Base-by-base conservation (phyloP, 2,797 vertebrate species). In the Aratinga solstitialis region DNA sequence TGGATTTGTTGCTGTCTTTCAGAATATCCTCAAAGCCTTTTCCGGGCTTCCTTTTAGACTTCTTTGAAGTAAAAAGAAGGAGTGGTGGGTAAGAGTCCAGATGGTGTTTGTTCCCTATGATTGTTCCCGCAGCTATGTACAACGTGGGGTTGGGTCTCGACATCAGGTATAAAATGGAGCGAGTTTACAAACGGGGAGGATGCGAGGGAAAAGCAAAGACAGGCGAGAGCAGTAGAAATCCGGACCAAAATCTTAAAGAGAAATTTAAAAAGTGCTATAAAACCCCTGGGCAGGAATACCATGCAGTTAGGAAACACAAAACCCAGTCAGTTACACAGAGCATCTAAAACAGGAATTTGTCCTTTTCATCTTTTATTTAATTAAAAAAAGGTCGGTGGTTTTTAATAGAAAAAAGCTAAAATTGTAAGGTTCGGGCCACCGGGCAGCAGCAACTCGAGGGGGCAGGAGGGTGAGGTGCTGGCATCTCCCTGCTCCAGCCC, bases 81-180 rank as follows among this genome's bases (percentile, higher is more conserved):
- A 69, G 82, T 65, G 7, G 69, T 89, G 97, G 97, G 96, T 36
- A 96, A 95, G 95, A 97, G 96, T 97, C 96, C 96, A 96, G 96
- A 93, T 97, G 96, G 96, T 93, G 93, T 95, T 96, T 83, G 95
- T 95, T 97, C 95, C 97, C 96, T 92, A 48, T 97, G 98, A 98
- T 98, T 98, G 98, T 98, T 98, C 97, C 98, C 92, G 97, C 98
- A 98, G 97, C 89, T 98, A 97, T 97, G 96, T 97, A 98, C 97
- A 98, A 95, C 2, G 62, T 96, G 96, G 87, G 94, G 89, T 94
- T 78, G 94, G 92, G 94, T 92, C 96, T 97, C 96, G 89, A 96
- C 95, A 86, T 96, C 96, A 96, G 94, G 87, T 98, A 96, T 66
- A 97, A 98, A 97, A 98, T 93, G 96, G 96, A 96, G 81, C 59